Evolutionary conservation across 2,113 vertebrate species (phyloP).

Genomic region (Micromys minutus): DNA sequence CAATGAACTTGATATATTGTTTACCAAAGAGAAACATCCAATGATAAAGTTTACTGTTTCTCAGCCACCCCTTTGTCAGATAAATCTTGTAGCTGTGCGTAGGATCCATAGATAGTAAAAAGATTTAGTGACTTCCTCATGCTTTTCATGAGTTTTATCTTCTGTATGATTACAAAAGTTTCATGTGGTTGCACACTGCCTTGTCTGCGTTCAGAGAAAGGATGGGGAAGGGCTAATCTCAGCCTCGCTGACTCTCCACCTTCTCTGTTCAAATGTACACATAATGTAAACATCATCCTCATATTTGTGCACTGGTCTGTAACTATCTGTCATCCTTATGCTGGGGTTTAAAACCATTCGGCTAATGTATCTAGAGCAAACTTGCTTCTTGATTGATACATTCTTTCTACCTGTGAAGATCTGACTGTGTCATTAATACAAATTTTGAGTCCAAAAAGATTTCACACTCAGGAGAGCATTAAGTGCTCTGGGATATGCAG

Average conservation of each 20-base stretch:
- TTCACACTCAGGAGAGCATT: background rate
- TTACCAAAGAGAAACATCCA: constrained; percentile 35
- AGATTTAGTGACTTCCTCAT: constrained; percentile 15
- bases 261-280: background rate
- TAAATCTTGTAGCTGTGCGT: constrained; percentile 32
- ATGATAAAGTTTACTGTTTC: constrained; percentile 42
- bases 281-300: background rate
- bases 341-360: background rate
- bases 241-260: background rate
- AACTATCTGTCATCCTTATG: background rate
- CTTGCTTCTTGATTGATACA: background rate
- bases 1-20: background rate
- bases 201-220: background rate
- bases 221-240: background rate
- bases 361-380: background rate
- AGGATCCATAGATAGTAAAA: constrained; percentile 39
- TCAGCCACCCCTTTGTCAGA: constrained; percentile 36
- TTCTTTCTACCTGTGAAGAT: background rate
- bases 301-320: background rate
- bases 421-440: background rate
- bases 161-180: constrained; percentile 53
- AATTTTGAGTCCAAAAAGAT: background rate
- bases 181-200: background rate
- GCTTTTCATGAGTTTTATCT: constrained; percentile 58
- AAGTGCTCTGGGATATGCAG: background rate